Evolutionary conservation across 2,113 vertebrate genomes (phyloP), one percentile per base, ranked within the genome.

Genomic region (Coracopsis vasa): DNA sequence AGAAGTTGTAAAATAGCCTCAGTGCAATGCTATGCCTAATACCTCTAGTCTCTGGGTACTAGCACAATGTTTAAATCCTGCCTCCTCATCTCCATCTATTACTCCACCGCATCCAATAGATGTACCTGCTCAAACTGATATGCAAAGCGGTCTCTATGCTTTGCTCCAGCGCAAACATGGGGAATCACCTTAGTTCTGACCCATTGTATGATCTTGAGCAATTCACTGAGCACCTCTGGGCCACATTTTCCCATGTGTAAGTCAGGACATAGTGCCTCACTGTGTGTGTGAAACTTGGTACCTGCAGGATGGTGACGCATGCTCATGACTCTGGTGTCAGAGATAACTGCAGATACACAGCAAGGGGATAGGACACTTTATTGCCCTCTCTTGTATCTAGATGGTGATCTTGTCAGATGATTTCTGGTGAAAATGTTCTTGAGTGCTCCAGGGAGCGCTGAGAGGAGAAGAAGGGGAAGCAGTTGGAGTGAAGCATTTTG

Each of bases 271-370:
- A 14, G 41, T 6, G 37, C 41, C 58, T 45, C 33, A 25, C 41
- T n/a, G 3, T 23, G 35, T 29, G 16, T 62, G 77, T 53, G 51
- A 42, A 77, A 50, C 0, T 2, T 0, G 0, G 37, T 12, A 50
- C n/a, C 23, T 64, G 6, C 61, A 50, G 65, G 73, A 18, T 6
- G 31, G 29, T 2, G 2, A 60, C 9, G 19, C 44, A 64, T 2
- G 0, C 6, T 6, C 8, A 8, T 29, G n/a, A 10, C n/a, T 35
- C 29, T 42, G 41, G 31, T 70, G 29, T 58, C 37, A 90, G 62
- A 53, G n/a, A 33, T 4, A 48, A 16, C 47, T 79, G n/a, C 54
- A 92, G 42, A 33, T 4, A 60, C 44, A 44, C 0, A 0, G 37
- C 79, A 42, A 23, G 41, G 25, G 45, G n/a, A 62, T 0, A 51